Conservation (phyloP, 2,113 vertebrate species). For the Polypterus bichir region DNA sequence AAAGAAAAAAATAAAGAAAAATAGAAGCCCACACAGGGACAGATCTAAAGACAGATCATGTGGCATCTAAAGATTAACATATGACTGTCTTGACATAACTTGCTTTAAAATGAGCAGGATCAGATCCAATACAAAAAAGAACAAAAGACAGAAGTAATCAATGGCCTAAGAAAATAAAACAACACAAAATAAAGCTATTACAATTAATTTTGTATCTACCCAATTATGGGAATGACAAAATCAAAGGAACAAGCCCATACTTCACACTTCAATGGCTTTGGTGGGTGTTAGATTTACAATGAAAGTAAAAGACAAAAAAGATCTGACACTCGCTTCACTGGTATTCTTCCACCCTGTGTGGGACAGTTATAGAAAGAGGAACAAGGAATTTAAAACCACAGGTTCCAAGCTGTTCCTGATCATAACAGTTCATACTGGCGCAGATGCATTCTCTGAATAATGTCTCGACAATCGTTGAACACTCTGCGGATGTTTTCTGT, state of each 20-base stretch:
- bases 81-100: slow-evolving; percentile 26
- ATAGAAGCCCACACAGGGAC: slow-evolving; percentile 35
- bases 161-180: slow-evolving; percentile 26
- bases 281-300: too few relatives aligned
- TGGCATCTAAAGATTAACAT: slow-evolving; percentile 30
- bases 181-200: slow-evolving; percentile 6
- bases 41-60: too few relatives aligned
- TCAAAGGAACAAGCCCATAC: too few relatives aligned
- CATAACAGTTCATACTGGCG: slow-evolving; percentile 98
- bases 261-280: too few relatives aligned
- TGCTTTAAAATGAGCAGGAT: slow-evolving; percentile 36
- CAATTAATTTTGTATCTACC: too few relatives aligned
- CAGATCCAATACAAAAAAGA: slow-evolving; percentile 37
- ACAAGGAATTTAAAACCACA: slow-evolving; percentile 6
- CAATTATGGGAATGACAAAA: too few relatives aligned
- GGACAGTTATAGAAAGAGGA: slow-evolving; percentile 22
- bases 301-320: slow-evolving; percentile 51
- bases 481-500: slow-evolving; percentile 96
- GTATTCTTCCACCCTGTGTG: slow-evolving; percentile 57
- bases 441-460: slow-evolving; percentile 97
- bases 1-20: slow-evolving; percentile 32
- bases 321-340: slow-evolving; percentile 64
- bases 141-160: slow-evolving; percentile 27
- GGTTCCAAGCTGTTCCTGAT: slow-evolving; percentile 38
- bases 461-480: slow-evolving; percentile 96